These are phyloP conservation scores for Notarius quadriscutis DNA, from an alignment of 2,113 vertebrate species.

Conservation along the genomic window DNA sequence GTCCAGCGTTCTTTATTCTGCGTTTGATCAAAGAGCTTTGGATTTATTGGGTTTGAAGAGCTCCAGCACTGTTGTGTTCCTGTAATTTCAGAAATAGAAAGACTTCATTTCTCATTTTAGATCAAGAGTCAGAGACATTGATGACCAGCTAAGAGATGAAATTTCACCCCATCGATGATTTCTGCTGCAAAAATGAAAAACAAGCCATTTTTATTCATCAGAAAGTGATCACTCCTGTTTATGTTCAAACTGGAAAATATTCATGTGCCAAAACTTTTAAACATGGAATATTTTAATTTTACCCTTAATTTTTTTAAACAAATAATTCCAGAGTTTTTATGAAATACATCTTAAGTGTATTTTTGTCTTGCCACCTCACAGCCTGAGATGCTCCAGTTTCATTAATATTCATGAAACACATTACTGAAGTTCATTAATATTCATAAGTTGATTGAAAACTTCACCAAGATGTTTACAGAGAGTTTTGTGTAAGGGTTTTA, in stretches of 20 bases:
- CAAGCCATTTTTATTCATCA: neutral
- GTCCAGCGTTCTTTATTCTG: neutral
- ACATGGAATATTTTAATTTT: neutral
- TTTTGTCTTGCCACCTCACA: neutral
- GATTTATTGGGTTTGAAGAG: neutral
- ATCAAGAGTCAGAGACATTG: slow-evolving; percentile 9
- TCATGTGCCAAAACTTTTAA: neutral
- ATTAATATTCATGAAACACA: neutral
- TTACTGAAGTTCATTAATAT: neutral
- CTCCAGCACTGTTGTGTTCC: slow-evolving; percentile 6
- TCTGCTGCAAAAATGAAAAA: neutral
- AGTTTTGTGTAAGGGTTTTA: neutral
- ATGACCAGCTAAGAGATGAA: neutral
- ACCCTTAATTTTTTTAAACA: neutral
- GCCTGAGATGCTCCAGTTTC: neutral
- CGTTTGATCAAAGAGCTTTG: neutral
- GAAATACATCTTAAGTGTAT: neutral
- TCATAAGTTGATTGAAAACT: neutral
- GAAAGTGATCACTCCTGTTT: neutral
- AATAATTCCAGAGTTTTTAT: neutral
- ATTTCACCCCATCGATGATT: neutral
- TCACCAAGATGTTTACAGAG: neutral
- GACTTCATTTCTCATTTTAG: slow-evolving; percentile 13
- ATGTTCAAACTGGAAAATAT: neutral
- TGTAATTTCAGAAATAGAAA: neutral